Percentiles rank a stretch among this genome's conserved stretches.
Evolutionary conservation across 2,113 vertebrate species (phyloP).

Genomic region (Pygoscelis adeliae): DNA sequence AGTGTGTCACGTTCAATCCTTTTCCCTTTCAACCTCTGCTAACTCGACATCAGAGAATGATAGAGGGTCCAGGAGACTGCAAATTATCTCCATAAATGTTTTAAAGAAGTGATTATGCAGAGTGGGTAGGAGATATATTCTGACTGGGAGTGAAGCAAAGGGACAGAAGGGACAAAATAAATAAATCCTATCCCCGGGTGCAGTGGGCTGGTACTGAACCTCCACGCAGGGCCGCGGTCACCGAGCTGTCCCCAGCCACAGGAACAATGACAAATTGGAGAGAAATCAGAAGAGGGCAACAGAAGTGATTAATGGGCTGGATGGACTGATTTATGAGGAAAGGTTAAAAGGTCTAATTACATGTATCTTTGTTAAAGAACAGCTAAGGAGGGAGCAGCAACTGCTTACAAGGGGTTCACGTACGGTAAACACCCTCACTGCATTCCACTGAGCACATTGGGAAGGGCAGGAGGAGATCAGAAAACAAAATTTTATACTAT

Average conservation of each 20-base stretch:
- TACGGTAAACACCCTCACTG: neutral
- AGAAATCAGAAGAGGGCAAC: constrained; percentile 23
- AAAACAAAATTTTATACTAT: neutral
- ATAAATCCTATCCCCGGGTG: neutral
- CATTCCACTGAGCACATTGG: neutral
- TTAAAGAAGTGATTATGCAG: constrained; percentile 15
- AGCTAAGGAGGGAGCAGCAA: neutral
- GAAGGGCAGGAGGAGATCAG: neutral
- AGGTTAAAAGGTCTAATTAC: constrained; percentile 49
- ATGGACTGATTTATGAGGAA: constrained; percentile 39
- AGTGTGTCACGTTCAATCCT: neutral
- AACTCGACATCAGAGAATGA: neutral
- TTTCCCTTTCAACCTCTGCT: neutral
- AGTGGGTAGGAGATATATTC: neutral
- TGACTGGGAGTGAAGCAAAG: neutral
- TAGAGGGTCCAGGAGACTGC: neutral
- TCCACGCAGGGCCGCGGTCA: neutral
- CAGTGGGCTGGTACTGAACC: neutral
- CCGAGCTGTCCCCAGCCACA: neutral
- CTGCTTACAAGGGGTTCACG: neutral
- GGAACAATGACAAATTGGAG: constrained; percentile 26
- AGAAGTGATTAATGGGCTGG: constrained; percentile 49
- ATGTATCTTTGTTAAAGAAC: constrained; percentile 47
- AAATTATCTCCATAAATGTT: constrained; percentile 30
- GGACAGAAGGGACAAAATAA: neutral